Evolutionary conservation across 2,888 invertebrate species (phyloP).

Genomic region (Dexiosoma caninum): DNA sequence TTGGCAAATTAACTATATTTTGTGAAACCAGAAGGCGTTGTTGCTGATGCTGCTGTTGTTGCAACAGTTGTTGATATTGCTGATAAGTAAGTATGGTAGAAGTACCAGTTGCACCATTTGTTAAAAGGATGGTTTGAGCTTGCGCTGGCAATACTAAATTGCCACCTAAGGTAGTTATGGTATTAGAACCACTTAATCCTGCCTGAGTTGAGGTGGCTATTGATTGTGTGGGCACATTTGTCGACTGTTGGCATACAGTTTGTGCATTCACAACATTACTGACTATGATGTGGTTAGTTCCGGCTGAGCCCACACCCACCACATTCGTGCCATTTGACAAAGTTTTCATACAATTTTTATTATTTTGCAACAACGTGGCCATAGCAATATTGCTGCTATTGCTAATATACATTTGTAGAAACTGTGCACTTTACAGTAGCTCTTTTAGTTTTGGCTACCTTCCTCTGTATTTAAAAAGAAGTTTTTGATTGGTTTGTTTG

Average conservation of each 20-base stretch:
- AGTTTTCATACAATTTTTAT: slow-evolving; percentile 87
- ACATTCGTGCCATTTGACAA: slow-evolving; percentile 81
- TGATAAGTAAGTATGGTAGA: slow-evolving; percentile 64
- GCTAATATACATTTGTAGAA: slow-evolving; percentile 70
- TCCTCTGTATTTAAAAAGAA: not conserved
- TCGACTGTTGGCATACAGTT: slow-evolving; percentile 35
- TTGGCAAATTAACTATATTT: slow-evolving; percentile 76
- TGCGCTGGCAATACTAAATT: slow-evolving; percentile 63
- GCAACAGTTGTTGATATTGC: slow-evolving; percentile 66
- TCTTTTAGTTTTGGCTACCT: not conserved
- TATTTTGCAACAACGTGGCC: slow-evolving; percentile 90
- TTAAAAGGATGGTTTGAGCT: slow-evolving; percentile 64
- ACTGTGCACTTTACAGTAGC: slow-evolving; percentile 7
- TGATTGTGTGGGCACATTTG: slow-evolving; percentile 52
- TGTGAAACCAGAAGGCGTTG: slow-evolving; percentile 73
- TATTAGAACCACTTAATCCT: slow-evolving; percentile 46
- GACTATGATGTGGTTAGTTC: slow-evolving; percentile 59
- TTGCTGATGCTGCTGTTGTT: slow-evolving; percentile 66
- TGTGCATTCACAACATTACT: slow-evolving; percentile 56
- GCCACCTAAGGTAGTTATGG: slow-evolving; percentile 59
- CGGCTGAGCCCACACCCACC: slow-evolving; percentile 55
- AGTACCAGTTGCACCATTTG: slow-evolving; percentile 65
- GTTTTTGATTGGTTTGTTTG: not conserved
- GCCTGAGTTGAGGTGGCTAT: slow-evolving; percentile 51
- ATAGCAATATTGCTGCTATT: slow-evolving; percentile 78